A percentile compares a stretch with the other conserved stretches of the same genome.
These are phyloP conservation scores for Leptura quadrifasciata DNA, from an alignment of 2,888 invertebrate species.

Conservation along the genomic window DNA sequence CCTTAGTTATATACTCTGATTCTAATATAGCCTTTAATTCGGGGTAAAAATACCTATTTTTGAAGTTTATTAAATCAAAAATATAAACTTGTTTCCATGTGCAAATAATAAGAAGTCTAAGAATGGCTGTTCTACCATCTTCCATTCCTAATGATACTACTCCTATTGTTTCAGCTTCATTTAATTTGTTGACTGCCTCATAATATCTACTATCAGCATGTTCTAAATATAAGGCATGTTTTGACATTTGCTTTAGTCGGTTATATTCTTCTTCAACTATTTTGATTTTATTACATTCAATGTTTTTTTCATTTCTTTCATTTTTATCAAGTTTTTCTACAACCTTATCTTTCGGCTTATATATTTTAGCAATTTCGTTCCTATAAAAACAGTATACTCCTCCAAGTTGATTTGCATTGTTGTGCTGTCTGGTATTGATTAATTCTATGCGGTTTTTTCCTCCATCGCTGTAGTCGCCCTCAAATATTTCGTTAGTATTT, in stretches of 20 bases:
- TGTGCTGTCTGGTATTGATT: slow-evolving; percentile 53
- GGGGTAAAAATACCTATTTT: slow-evolving; percentile 53
- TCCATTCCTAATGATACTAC: slow-evolving; percentile 55
- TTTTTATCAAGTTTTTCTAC: slow-evolving; percentile 32
- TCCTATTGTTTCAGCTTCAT: slow-evolving; percentile 56
- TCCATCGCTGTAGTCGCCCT: slow-evolving; percentile 56
- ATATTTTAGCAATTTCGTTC: slow-evolving; percentile 55
- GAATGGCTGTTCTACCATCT: slow-evolving; percentile 44
- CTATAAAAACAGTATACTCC: slow-evolving; percentile 56
- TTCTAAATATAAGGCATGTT: slow-evolving; percentile 52
- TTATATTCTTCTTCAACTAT: slow-evolving; percentile 57
- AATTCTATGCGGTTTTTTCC: slow-evolving; percentile 55
- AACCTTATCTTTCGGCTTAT: slow-evolving; percentile 45
- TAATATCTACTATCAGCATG: slow-evolving; percentile 57
- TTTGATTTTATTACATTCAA: slow-evolving; percentile 45
- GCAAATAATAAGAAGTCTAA: slow-evolving; percentile 53
- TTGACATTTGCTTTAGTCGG: slow-evolving; percentile 55
- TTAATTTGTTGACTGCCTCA: slow-evolving; percentile 54
- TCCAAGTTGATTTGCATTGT: slow-evolving; percentile 54
- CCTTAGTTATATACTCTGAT: slow-evolving; percentile 56
- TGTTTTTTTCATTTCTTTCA: slow-evolving; percentile 12
- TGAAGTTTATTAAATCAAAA: slow-evolving; percentile 55
- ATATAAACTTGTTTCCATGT: slow-evolving; percentile 59
- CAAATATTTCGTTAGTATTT: slow-evolving; percentile 53
- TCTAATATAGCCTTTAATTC: slow-evolving; percentile 59